These are phyloP conservation scores for Pholis gunnellus DNA, from an alignment of 2,113 vertebrate genomes.

Conservation along the genomic window DNA sequence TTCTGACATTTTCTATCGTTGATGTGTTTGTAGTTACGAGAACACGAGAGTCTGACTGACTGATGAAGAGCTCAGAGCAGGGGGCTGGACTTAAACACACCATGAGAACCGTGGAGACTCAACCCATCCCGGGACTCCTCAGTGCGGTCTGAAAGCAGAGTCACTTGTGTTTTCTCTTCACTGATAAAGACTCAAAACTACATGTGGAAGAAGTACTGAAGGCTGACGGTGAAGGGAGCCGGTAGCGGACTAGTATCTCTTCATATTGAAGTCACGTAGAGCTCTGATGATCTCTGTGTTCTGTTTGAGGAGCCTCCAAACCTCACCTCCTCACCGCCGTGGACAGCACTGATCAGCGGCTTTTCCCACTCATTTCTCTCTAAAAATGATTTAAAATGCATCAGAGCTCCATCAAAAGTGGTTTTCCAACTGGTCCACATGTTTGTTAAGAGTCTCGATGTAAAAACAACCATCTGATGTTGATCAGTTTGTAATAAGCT, in stretches of 20 bases:
- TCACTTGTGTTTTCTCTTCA: no score
- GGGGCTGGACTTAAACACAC: no score
- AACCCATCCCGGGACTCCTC: no score
- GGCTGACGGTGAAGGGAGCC: background rate
- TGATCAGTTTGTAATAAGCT: background rate
- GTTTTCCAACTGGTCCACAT: background rate
- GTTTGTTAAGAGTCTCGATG: background rate
- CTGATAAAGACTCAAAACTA: no score
- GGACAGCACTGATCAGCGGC: background rate
- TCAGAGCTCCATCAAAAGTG: background rate
- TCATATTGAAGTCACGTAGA: background rate
- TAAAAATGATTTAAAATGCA: background rate
- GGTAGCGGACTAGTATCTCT: background rate
- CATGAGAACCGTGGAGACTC: no score
- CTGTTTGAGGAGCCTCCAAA: background rate
- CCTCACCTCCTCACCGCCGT: background rate
- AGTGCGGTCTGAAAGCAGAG: no score
- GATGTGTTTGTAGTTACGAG: no score
- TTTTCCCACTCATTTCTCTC: slow-evolving; percentile 25
- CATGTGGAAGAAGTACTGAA: background rate
- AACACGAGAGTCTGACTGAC: no score
- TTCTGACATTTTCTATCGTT: no score
- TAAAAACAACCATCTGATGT: background rate
- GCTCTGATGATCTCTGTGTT: background rate
- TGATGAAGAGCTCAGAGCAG: no score